Evolutionary conservation across 2,797 vertebrate species (phyloP).

Genomic region (Tapirus indicus): DNA sequence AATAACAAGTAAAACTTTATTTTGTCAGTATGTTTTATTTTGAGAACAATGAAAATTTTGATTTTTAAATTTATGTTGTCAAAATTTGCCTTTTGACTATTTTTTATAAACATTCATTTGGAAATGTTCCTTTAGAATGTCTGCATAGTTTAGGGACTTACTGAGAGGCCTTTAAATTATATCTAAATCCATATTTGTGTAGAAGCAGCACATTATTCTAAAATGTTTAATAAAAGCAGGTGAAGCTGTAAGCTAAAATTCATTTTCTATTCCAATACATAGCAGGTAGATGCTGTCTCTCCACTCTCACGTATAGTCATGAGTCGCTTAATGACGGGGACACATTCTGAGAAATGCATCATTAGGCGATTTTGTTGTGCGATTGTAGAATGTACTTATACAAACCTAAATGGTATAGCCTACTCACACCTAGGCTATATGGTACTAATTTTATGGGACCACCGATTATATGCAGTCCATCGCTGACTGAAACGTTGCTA

Average conservation of each 20-base stretch:
- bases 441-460: too few relatives aligned
- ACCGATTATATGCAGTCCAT: too few relatives aligned
- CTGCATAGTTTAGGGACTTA: background rate
- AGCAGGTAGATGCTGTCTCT: background rate
- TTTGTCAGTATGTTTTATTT: slow-evolving; percentile 42
- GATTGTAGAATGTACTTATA: too few relatives aligned
- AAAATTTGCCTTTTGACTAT: slow-evolving; percentile 28
- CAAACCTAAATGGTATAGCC: too few relatives aligned
- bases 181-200: background rate
- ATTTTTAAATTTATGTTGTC: slow-evolving; percentile 16
- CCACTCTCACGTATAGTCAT: background rate
- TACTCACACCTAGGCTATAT: too few relatives aligned
- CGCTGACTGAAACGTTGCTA: too few relatives aligned
- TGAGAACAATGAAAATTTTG: slow-evolving; percentile 9
- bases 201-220: background rate
- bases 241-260: slow-evolving; percentile 3
- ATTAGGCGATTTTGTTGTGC: too few relatives aligned
- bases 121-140: slow-evolving; percentile 3
- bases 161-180: background rate
- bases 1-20: background rate
- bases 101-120: slow-evolving; percentile 8
- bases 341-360: too few relatives aligned
- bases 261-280: background rate
- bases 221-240: background rate
- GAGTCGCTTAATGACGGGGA: too few relatives aligned